phyloP scores from a whole-genome alignment of 1,140 invertebrate species.

The Rhizoglyphus robini region DNA sequence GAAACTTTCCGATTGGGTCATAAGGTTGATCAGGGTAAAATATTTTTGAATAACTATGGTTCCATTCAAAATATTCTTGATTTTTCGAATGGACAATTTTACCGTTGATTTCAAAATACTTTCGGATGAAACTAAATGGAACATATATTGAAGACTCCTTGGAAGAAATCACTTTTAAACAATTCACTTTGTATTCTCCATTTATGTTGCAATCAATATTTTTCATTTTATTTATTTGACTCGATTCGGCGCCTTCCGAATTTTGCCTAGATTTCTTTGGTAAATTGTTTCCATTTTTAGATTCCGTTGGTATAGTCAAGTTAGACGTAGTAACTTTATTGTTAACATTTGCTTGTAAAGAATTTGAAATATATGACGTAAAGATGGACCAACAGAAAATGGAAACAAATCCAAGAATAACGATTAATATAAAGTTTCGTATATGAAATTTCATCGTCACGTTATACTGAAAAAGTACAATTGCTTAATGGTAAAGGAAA shows the following conservation, averaged over 20 bases:
- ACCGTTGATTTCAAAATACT: constrained; percentile 82
- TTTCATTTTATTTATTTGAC: too few species aligned
- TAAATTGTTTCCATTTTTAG: too few species aligned
- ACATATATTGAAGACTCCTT: constrained; percentile 70
- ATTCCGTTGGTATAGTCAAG: too few species aligned
- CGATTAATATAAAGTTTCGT: background rate
- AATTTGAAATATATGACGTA: background rate
- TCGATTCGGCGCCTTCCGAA: too few species aligned
- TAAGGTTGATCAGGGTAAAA: constrained; percentile 76
- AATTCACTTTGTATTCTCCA: constrained; percentile 13
- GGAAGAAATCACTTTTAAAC: background rate
- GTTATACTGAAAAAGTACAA: too few species aligned
- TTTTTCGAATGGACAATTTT: constrained; percentile 42
- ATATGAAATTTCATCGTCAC: background rate
- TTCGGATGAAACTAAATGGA: constrained; percentile 80
- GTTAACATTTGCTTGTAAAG: background rate
- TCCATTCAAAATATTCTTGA: constrained; percentile 63
- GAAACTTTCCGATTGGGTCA: constrained; percentile 70
- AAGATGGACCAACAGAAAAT: constrained; percentile 1
- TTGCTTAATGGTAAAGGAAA: too few species aligned
- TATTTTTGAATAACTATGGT: constrained; percentile 82
- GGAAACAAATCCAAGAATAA: background rate
- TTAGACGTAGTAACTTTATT: too few species aligned
- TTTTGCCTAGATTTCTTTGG: too few species aligned
- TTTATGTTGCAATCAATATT: constrained; percentile 5